Evolutionary conservation across 2,888 invertebrate genomes (phyloP), one percentile per base, ranked within the genome.

Genomic region (Auanema sp.): DNA sequence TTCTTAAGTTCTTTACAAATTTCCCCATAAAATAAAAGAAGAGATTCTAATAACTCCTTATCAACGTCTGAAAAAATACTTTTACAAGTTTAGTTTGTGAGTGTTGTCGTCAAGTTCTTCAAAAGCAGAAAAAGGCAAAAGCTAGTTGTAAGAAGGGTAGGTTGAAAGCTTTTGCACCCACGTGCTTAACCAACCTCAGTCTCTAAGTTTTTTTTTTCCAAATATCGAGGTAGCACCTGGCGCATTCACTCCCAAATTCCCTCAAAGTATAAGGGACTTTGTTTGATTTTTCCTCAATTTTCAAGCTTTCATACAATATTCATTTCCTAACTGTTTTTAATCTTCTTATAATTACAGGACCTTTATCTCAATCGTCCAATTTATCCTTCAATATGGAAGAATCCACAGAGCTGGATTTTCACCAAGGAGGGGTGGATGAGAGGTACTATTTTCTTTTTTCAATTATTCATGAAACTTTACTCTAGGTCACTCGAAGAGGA

Each of bases 311-410:
- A 33, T 33, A 8, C 11, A 52, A 50, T n/a, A n/a, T 11, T 10
- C 18, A 2, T 4, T 25, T 51, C 21, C 41, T 47, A 53, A 52
- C 24, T 12, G 23, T 33, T 8, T 33, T 8, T 33, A 33, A 5
- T 33, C 33, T 5, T 33, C n/a, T n/a, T n/a, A n/a, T 60, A 52
- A 6, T 60, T 69, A 65, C 59, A 62, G 72, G 65, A 18, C 40
- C 65, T 16, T 44, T 63, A 16, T 72, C 71, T 3, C 66, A 66
- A 21, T 44, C 64, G 6, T 72, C 72, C 11, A 68, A 67, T 47
- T 62, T 55, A 12, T 70, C 75, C 11, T 72, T 61, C 64, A 51
- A 49, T 14, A 75, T 75, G 75, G 72, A 70, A 43, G 72, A 72
- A 40, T 72, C 72, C 10, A 65, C 70, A 33, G 72, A 72, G 21